Percentiles rank a stretch among this genome's conserved stretches.
Conservation (phyloP, 2,888 invertebrate genomes). For the Chesias legatella region DNA sequence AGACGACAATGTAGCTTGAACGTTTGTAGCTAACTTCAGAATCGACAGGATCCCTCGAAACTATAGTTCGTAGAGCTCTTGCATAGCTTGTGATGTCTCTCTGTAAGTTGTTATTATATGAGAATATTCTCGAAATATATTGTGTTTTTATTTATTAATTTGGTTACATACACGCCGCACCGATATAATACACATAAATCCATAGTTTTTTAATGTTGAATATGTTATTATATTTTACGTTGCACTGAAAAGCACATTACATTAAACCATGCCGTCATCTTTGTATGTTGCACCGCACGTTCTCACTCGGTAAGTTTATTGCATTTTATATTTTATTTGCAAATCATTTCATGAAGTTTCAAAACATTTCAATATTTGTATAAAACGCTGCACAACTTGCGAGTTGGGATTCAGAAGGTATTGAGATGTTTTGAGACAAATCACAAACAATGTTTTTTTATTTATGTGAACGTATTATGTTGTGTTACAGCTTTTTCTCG, state of each 20-base stretch:
- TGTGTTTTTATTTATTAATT: slow-evolving; percentile 37
- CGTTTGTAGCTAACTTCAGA: too few relatives aligned
- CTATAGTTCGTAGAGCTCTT: slow-evolving; percentile 34
- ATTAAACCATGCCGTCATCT: slow-evolving; percentile 24
- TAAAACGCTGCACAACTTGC: too few relatives aligned
- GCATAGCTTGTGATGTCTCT: slow-evolving; percentile 56
- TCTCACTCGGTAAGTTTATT: slow-evolving; percentile 54
- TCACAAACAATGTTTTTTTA: slow-evolving; percentile 5
- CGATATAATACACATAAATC: slow-evolving; percentile 6
- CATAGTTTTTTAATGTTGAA: too few relatives aligned
- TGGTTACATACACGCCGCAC: slow-evolving; percentile 6
- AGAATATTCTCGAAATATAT: slow-evolving; percentile 57
- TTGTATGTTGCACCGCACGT: slow-evolving; percentile 36
- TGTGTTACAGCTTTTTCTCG: slow-evolving; percentile 68
- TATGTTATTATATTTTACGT: slow-evolving; percentile 6
- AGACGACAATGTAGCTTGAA: too few relatives aligned
- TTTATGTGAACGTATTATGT: slow-evolving; percentile 21
- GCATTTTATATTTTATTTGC: slow-evolving; percentile 33
- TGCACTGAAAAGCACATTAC: slow-evolving; percentile 28
- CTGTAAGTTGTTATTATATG: slow-evolving; percentile 73
- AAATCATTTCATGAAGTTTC: slow-evolving; percentile 16
- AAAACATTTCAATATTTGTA: slow-evolving; percentile 22
- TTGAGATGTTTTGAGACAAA: slow-evolving; percentile 13
- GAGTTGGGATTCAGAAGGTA: too few relatives aligned
- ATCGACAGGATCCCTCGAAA: slow-evolving; percentile 7